Base-by-base conservation (phyloP, 2,888 invertebrate genomes). In the Physocephala rufipes region DNA sequence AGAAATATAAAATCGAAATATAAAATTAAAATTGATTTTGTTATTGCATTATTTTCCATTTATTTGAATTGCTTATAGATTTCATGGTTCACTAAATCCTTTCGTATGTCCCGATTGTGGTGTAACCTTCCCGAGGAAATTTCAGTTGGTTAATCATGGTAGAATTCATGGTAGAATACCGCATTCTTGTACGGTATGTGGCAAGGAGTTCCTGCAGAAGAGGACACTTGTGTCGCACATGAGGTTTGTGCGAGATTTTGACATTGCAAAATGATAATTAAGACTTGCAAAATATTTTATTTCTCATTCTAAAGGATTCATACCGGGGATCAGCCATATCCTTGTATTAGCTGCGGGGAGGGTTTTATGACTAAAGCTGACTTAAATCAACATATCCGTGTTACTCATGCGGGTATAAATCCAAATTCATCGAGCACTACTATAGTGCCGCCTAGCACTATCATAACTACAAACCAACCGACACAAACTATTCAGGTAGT, bases 41-140 rank as follows among this genome's bases (percentile, higher is more conserved):
- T 9, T 36, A 9, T 36, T 4, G 5, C 9, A 36, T 7, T 36
- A 21, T 13, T 53, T 66, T 28, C n/a, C 24, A 19, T 67, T 58
- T 26, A n/a, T n/a, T n/a, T n/a, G n/a, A n/a, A n/a, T n/a, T n/a
- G n/a, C n/a, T n/a, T 2, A 24, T 75, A 85, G 96, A 74, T 96
- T 96, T 87, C 96, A 97, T 87, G 96, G 96, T n/a, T 97, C 97
- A 9, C 91, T 97, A 80, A 95, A 96, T 81, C 97, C 98, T 15
- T 98, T 97, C 87, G 93, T 93, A 78, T 98, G 98, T 86, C 91
- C 92, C 68, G 95, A 95, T 82, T 98, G 98, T 82, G 93, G 94
- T 26, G 92, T 91, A 67, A 93, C 93, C 72, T 94, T 94, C 87
- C 92, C 93, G 71, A 89, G 94, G 74, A 94, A 94, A 88, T 94